Base-by-base conservation (phyloP, 2,113 vertebrate genomes). In the Varanus salvator region DNA sequence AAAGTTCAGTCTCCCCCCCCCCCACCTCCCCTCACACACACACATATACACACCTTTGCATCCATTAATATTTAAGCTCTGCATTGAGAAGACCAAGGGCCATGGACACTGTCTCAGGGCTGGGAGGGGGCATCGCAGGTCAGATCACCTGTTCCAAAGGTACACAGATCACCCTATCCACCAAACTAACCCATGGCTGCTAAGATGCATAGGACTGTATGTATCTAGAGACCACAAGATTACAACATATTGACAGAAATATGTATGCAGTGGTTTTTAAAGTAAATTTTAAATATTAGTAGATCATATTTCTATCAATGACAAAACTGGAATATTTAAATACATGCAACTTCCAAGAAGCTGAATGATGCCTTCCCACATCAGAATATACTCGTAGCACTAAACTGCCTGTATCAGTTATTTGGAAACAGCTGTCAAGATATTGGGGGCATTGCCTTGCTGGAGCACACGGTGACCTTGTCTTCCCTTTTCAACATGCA, bases 401-500 rank as follows among this genome's bases (percentile, higher is more conserved):
- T 91, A 21, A 90, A 72, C 8, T 74, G 52, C n/a, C 38, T 50
- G 7, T 88, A 88, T 1, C 2, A 1, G 14, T 77, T 64, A 89
- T 90, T 86, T 78, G 38, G 57, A 0, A 52, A 34, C 5, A 7
- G 31, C 64, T 64, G n/a, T 29, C 77, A 71, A 90, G 72, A 15
- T 29, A 0, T 92, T 8, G 31, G 68, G 64, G 82, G 83, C 75
- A 85, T 71, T 78, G 74, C 82, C 60, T 85, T 0, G 31, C 17
- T 69, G 78, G 0, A 69, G 50, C 86, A 89, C 91, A 80, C 72
- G 87, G 8, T 25, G 72, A 84, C 91, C 89, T 91, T 95, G 89
- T 68, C 74, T 54, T 68, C 25, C 2, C 31, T 50, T 77, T n/a
- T 89, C n/a, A 78, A 76, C 52, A 66, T 57, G 83, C 66, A 57